Base-by-base conservation (phyloP, 2,888 invertebrate genomes). In the Arge pagana region DNA sequence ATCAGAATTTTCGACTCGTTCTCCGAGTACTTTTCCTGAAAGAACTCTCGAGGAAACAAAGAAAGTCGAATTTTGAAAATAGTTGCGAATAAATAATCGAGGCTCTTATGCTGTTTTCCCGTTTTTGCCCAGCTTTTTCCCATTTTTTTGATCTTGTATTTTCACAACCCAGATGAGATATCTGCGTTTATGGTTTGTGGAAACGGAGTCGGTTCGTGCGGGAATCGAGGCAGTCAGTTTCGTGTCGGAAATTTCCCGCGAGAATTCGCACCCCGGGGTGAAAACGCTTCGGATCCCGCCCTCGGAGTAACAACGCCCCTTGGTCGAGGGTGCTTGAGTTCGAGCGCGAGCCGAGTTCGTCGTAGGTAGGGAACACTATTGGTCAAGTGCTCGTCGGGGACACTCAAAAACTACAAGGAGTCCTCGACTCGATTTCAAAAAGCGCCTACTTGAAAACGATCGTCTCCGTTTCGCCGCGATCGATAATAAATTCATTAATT, bases 351-450 rank as follows among this genome's bases (percentile, higher is more conserved):
- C 60, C 66, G 66, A 67, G 64, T 67, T 56, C 64, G 59, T 58
- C 68, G 65, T 62, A 66, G 68, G 66, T 68, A 71, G 70, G 65
- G 65, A 67, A 70, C 74, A 75, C 75, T 74, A 74, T 71, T 60
- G 68, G 71, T 74, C 71, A 73, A 76, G 75, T 76, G 73, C 61
- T 75, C 75, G 75, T 72, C 69, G 74, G 74, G 75, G 66, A 73
- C 71, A 70, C 73, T 73, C 71, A 66, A 71, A 70, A 70, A 70
- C 54, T 67, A 70, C 66, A 69, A 67, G 65, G 61, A 61, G 64
- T 62, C 63, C 65, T 65, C 58, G 60, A 60, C 54, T 55, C 56
- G 52, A 58, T 52, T 50, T 33, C 55, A 53, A 55, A 48, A 48
- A 37, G 48, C 19, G 23, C 40, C 18, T 31, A 33, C 23, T 45